Evolutionary conservation across 2,888 invertebrate species (phyloP), one percentile per base, ranked within the genome.

Genomic region (Dasysyrphus albostriatus): DNA sequence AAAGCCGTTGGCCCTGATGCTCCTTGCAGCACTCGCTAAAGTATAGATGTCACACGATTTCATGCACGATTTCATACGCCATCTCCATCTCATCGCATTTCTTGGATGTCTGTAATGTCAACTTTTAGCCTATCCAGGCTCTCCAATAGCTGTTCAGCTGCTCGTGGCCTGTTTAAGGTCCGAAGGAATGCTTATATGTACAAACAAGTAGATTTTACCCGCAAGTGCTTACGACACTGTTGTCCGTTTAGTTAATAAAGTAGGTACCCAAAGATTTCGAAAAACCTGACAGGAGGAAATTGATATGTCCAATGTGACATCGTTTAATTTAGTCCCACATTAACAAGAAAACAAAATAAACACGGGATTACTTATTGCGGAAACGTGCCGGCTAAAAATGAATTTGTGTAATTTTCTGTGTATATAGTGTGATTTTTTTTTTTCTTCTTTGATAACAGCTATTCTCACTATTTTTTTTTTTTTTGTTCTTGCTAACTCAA

Each of bases 221-320:
- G 61, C 61, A 39, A 42, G 24, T 24, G 10, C 8, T 0, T 39
- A 12, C 61, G 34, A 61, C 67, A 5, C 19, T 34, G 49, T 8
- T 61, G 37, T 59, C 14, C 1, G 10, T 39, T 61, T 39, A 16
- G 44, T 49, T 63, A 16, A 19, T 49, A 67, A 67, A 67, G 5
- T 24, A 24, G 1, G 24, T 49, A 49, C 37, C 49, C 19, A 49
- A 34, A 49, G 49, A 37, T 37, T 67, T 14, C 34, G 8, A 47
- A 19, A 24, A 8, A 14, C 12, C 49, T 42, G 54, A 69, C 69
- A 54, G 34, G 12, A 59, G 54, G 58, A 74, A 67, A 80, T 75
- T 75, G 80, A 81, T 81, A 69, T 61, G 67, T 74, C 67, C 74
- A 32, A 56, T 61, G 65, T 51, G 58, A 51, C 59, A 54, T 59